Conservation (phyloP, 2,113 vertebrate species). For the human (Homo sapiens) region GRCh38 chr19:44972501-44973000, state of each 20-base stretch:
- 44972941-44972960: background rate
- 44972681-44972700: background rate
- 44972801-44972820: background rate
- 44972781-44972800: background rate
- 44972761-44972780: background rate
- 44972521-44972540: no score
- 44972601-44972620: background rate
- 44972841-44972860: background rate
- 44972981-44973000: background rate
- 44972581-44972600: background rate
- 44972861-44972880: rapidly evolving
- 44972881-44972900: background rate
- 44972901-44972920: background rate
- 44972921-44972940: background rate
- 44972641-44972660: no score
- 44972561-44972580: no score
- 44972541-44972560: no score
- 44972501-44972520: no score
- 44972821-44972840: background rate
- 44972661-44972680: no score
- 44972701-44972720: background rate
- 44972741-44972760: background rate
- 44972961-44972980: no score
- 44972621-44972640: no score
- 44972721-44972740: background rate